Evolutionary conservation across 2,888 invertebrate genomes (phyloP).

Genomic region (Nezara viridula): DNA sequence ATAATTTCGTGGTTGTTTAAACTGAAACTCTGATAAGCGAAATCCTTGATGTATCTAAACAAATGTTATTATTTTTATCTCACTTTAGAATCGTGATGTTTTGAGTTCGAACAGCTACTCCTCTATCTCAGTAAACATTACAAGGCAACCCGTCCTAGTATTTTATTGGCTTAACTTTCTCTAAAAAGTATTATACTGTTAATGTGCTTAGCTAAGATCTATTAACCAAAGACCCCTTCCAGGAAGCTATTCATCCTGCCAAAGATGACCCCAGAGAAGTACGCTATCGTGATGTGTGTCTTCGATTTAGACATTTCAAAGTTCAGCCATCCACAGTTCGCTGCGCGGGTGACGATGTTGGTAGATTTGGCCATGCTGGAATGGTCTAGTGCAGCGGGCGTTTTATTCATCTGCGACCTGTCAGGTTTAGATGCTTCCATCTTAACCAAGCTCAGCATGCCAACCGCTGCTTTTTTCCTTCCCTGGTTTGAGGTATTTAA

Average conservation of each 20-base stretch:
- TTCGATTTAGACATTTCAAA: neutral
- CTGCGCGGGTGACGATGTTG: neutral
- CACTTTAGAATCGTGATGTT: no score
- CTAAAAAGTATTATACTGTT: no score
- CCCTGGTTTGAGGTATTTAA: constrained; percentile 45
- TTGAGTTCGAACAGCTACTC: no score
- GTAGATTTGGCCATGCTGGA: constrained; percentile 10
- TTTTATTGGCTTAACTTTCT: no score
- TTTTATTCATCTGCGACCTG: neutral
- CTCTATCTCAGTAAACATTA: no score
- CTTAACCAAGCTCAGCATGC: neutral
- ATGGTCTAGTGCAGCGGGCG: neutral
- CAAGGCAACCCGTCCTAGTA: no score
- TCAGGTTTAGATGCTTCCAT: neutral
- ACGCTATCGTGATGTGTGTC: neutral
- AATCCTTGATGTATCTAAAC: no score
- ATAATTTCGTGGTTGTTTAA: no score
- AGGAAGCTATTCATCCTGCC: constrained; percentile 50
- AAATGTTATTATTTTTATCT: no score
- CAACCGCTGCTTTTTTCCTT: neutral
- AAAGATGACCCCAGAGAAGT: neutral
- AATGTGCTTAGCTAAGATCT: no score
- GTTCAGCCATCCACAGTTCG: neutral
- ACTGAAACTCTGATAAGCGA: no score
- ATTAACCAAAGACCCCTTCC: no score